A percentile compares a stretch with the other conserved stretches of the same genome.
Evolutionary conservation across 2,888 invertebrate species (phyloP).

Genomic region (Heliconius cydno): DNA sequence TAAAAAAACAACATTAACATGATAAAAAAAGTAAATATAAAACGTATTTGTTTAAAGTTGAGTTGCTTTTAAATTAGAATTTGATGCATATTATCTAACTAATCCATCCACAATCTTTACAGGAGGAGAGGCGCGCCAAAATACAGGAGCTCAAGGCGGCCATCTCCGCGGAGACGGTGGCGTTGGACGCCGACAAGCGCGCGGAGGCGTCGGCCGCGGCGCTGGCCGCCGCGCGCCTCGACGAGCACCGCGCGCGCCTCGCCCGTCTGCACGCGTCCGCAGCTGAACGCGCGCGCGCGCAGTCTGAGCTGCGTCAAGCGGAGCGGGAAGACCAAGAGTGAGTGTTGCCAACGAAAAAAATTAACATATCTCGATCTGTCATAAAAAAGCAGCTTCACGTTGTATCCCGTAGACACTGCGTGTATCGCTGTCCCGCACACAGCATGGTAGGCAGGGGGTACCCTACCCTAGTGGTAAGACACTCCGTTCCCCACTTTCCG

Average conservation of each 20-base stretch:
- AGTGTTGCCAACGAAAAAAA: constrained; percentile 41
- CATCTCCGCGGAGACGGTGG: constrained; percentile 56
- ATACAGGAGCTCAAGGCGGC: constrained; percentile 57
- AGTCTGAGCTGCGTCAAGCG: constrained; percentile 60
- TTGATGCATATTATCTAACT: too few relatives aligned
- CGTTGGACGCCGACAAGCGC: constrained; percentile 55
- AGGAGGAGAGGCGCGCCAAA: constrained; percentile 64
- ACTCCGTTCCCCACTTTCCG: too few relatives aligned
- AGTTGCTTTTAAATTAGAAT: too few relatives aligned
- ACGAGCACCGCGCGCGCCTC: constrained; percentile 48
- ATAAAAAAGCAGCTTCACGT: too few relatives aligned
- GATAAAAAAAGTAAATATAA: too few relatives aligned
- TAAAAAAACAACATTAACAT: too few relatives aligned
- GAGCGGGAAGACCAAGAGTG: constrained; percentile 61
- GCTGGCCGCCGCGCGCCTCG: constrained; percentile 37
- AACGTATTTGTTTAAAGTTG: too few relatives aligned
- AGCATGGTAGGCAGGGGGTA: too few relatives aligned
- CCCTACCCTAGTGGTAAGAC: too few relatives aligned
- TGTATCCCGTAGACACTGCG: too few relatives aligned
- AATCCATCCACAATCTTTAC: constrained; percentile 3
- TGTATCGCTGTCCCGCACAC: too few relatives aligned
- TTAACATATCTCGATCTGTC: too few relatives aligned
- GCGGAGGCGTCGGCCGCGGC: constrained; percentile 44
- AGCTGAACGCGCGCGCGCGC: constrained; percentile 50
- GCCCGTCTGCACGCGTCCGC: constrained; percentile 20